Base-by-base conservation (phyloP, 2,113 vertebrate genomes). In the Paracanthobrama guichenoti region DNA sequence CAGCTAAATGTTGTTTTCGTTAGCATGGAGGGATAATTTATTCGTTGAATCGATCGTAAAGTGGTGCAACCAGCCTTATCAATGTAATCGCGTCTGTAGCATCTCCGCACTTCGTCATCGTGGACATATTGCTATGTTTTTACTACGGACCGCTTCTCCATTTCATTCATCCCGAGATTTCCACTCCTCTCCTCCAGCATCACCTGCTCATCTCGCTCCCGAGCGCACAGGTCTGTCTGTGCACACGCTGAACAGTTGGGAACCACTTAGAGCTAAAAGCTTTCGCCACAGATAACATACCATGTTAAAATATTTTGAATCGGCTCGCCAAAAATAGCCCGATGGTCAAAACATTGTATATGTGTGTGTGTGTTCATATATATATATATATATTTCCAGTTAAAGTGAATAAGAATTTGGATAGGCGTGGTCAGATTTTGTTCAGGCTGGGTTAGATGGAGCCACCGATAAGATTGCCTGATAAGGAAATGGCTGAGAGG, bases 91-190 rank as follows among this genome's bases (percentile, higher is more conserved):
- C 62, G 67, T 55, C 67, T 72, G 83, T 92, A 92, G 88, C 90
- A 88, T 90, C 87, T 90, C 91, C 89, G 82, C 88, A 39, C 84
- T 81, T 91, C 88, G 92, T 92, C 93, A 93, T 92, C 91, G 92
- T 91, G 92, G 92, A 92, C 90, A 93, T 92, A 93, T 93, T 91
- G 92, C 91, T 93, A 92, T 94, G 93, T 93, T 93, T 93, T 94
- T 94, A 93, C 92, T 94, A 94, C 94, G 91, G 71, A 89, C 90
- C 90, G 92, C 91, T 93, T 91, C 92, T 93, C 87, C 91, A 91
- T 93, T 94, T 94, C 94, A 95, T 95, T 95, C 94, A 95, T 94
- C 92, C 94, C 92, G 93, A 93, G 92, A 77, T 88, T 92, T 93
- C 91, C 87, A 89, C 89, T 90, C 86, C 64, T 64, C 79, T 88